Evolutionary conservation across 2,797 vertebrate genomes (phyloP).

Genomic region (Anabas testudineus): DNA sequence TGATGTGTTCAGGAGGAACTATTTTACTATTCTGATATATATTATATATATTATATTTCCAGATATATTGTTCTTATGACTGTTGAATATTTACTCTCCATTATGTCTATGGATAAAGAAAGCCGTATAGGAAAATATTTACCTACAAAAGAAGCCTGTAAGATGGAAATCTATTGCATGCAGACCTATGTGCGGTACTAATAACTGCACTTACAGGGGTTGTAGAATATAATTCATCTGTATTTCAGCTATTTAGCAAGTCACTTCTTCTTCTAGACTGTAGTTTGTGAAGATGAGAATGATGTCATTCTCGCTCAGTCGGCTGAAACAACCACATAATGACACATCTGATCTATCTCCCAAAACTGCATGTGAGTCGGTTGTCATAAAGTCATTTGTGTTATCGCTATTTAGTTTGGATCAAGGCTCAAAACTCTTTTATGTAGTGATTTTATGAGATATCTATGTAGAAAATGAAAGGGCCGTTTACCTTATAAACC

Average conservation of each 20-base stretch:
- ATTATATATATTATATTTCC: too few species aligned
- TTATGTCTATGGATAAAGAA: conserved; percentile 24
- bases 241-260: too few species aligned
- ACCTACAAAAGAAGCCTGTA: background rate
- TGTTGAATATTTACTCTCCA: conserved; percentile 34
- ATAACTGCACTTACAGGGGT: too few species aligned
- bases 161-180: background rate
- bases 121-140: background rate
- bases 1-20: conserved; percentile 48
- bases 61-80: conserved; percentile 71
- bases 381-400: background rate
- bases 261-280: background rate
- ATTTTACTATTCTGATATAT: conserved; percentile 62
- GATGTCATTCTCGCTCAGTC: background rate
- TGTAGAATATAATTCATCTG: too few species aligned
- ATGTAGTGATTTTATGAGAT: conserved; percentile 14
- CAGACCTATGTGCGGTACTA: too few species aligned
- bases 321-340: background rate
- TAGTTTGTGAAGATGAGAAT: background rate
- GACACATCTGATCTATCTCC: background rate
- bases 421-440: background rate
- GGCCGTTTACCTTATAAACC: conserved; percentile 3
- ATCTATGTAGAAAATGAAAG: background rate
- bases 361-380: background rate
- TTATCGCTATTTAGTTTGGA: background rate